phyloP scores from a whole-genome alignment of 2,113 vertebrate species.

The Myrmecophaga tridactyla region DNA sequence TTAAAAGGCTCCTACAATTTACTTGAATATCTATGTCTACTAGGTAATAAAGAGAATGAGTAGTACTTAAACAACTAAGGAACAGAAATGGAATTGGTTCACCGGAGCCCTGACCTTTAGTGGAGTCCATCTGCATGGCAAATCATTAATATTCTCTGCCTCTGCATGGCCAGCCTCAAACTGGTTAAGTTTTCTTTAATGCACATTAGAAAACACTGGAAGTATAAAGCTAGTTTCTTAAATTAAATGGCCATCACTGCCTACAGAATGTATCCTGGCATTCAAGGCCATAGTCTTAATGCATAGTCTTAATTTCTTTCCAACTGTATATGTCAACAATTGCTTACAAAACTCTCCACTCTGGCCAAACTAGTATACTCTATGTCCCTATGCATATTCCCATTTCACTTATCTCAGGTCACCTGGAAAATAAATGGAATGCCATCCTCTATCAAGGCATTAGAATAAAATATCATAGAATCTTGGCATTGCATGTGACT shows the following conservation, averaged over 20 bases:
- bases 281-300: too few species aligned
- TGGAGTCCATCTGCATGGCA: not conserved
- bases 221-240: not conserved
- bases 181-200: not conserved
- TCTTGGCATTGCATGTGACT: not conserved
- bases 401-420: not conserved
- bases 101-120: not conserved
- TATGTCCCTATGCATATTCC: not conserved
- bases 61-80: not conserved
- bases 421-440: conserved; percentile 8
- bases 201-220: not conserved
- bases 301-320: not conserved
- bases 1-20: conserved; percentile 63
- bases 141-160: conserved; percentile 19
- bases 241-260: not conserved
- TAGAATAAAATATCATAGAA: not conserved
- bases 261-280: not conserved
- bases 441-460: not conserved
- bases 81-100: not conserved
- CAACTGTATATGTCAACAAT: not conserved
- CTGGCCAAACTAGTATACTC: not conserved
- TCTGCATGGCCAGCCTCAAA: not conserved
- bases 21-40: conserved; percentile 51
- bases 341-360: not conserved
- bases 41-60: conserved; percentile 46